Percentiles rank a stretch among this genome's conserved stretches.
These are phyloP conservation scores for Channa argus DNA, from an alignment of 2,113 vertebrate species.

Conservation along the genomic window DNA sequence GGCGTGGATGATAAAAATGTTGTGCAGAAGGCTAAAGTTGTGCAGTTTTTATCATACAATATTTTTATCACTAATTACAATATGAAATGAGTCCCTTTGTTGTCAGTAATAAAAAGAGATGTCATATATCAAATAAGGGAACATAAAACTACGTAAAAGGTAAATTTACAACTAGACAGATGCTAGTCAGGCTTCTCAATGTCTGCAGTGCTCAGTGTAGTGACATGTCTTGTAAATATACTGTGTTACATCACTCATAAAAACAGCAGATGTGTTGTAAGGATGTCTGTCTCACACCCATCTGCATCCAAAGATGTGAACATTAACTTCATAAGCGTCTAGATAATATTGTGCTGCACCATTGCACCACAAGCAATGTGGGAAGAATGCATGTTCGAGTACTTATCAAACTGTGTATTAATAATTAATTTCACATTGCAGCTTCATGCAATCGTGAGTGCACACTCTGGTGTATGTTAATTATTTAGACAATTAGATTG, in stretches of 20 bases:
- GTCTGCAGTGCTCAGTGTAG: background rate
- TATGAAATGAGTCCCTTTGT: background rate
- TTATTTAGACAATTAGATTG: constrained; percentile 39
- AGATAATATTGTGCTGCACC: background rate
- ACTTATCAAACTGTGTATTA: constrained; percentile 56
- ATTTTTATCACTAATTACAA: too few relatives aligned
- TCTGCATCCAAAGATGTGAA: constrained; percentile 15
- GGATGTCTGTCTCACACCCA: constrained; percentile 46
- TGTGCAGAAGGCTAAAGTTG: constrained; percentile 5
- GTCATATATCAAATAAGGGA: background rate
- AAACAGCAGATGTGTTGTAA: constrained; percentile 26
- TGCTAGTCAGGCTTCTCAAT: background rate
- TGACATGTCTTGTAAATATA: constrained; percentile 21
- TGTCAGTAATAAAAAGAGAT: background rate
- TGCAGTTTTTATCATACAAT: constrained; percentile 8
- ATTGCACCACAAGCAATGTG: constrained; percentile 7
- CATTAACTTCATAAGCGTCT: constrained; percentile 10
- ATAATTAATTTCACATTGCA: constrained; percentile 54
- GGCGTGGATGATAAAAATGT: constrained; percentile 34
- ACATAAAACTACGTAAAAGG: background rate
- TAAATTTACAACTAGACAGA: background rate
- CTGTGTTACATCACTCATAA: constrained; percentile 17
- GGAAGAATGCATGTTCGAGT: constrained; percentile 58
- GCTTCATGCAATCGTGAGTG: constrained; percentile 36
- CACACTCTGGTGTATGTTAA: constrained; percentile 36